Evolutionary conservation across 2,113 vertebrate genomes (phyloP).

Genomic region (Dasyprocta punctata): DNA sequence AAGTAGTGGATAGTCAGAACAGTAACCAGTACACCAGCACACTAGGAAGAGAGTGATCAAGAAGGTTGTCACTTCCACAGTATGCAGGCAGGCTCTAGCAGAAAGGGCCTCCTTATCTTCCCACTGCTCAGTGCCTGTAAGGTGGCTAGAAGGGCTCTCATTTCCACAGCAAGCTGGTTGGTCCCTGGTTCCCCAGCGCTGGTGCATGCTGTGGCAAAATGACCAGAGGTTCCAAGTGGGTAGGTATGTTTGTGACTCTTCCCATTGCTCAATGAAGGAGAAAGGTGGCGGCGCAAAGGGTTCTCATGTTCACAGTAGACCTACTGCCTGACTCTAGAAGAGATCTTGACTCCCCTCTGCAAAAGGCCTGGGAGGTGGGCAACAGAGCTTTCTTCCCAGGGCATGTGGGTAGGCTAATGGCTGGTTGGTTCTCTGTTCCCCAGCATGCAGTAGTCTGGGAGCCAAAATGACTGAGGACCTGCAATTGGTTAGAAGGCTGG

Average conservation of each 20-base stretch:
- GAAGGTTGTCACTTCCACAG: background rate
- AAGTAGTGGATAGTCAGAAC: background rate
- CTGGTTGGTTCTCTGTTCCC: background rate
- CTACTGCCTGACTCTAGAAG: background rate
- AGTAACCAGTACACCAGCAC: background rate
- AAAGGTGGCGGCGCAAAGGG: background rate
- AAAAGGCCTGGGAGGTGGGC: background rate
- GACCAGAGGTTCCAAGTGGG: background rate
- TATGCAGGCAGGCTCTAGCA: background rate
- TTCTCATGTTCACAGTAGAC: background rate
- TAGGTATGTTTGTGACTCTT: background rate
- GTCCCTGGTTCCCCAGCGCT: background rate
- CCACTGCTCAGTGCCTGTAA: background rate
- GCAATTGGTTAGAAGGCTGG: background rate
- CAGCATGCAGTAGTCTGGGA: background rate
- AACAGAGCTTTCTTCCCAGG: background rate
- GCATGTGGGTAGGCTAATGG: background rate
- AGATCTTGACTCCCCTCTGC: background rate
- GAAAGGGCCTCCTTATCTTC: background rate
- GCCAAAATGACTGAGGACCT: background rate
- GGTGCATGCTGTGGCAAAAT: background rate
- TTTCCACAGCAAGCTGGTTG: background rate
- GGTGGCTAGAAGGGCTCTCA: background rate
- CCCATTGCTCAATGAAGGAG: background rate
- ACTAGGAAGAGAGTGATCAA: background rate